phyloP scores from a whole-genome alignment of 2,888 invertebrate species.

The Nephrotoma appendiculata region DNA sequence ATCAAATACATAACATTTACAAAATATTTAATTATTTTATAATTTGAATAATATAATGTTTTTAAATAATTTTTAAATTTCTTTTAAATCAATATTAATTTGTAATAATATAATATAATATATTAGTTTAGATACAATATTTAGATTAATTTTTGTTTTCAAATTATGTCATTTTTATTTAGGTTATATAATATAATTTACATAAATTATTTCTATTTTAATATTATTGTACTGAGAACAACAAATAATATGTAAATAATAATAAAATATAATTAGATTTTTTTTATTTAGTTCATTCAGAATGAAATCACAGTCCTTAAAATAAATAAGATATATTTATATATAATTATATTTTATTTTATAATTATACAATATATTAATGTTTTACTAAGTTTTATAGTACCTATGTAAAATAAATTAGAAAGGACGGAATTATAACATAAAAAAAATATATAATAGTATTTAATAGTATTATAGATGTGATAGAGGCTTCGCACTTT shows the following conservation, averaged over 20 bases:
- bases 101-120: neutral
- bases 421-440: neutral
- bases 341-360: neutral
- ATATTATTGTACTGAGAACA: neutral
- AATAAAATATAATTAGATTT: neutral
- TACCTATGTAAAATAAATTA: neutral
- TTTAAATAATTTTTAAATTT: neutral
- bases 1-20: neutral
- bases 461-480: neutral
- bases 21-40: neutral
- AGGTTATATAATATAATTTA: neutral
- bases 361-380: neutral
- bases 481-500: no score
- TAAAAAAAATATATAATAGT: neutral
- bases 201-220: neutral
- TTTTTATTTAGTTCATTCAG: neutral
- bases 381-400: neutral
- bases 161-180: neutral
- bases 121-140: neutral
- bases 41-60: neutral
- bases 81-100: neutral
- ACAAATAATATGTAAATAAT: neutral
- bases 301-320: constrained; percentile 7
- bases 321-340: neutral
- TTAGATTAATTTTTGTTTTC: neutral